phyloP scores from a whole-genome alignment of 2,113 vertebrate genomes.

The Archilochus colubris region DNA sequence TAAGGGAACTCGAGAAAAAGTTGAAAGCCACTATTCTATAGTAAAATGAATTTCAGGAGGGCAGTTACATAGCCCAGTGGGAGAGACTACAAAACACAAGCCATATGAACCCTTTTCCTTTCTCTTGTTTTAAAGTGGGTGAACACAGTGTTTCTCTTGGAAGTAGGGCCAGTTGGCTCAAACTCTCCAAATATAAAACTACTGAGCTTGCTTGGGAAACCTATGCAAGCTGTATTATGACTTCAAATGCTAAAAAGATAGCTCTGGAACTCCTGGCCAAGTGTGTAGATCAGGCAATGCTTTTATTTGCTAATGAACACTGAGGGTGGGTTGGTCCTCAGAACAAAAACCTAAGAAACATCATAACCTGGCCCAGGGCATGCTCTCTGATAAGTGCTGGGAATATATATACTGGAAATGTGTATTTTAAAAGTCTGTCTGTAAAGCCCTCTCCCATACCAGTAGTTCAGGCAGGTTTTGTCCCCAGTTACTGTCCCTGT shows the following conservation, averaged over 20 bases:
- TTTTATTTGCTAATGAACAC: constrained; percentile 52
- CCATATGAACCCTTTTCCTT: not conserved
- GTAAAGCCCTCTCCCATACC: not conserved
- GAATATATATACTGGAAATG: not conserved
- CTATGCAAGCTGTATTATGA: constrained; percentile 1
- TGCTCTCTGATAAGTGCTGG: not conserved
- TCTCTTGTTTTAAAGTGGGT: not conserved
- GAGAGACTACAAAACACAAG: not conserved
- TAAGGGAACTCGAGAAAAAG: not conserved
- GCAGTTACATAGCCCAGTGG: not conserved
- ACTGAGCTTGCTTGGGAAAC: constrained; percentile 36
- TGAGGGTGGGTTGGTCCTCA: constrained; percentile 25
- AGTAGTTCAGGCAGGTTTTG: not conserved
- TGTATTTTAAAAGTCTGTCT: not conserved
- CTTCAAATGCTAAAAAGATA: constrained; percentile 53
- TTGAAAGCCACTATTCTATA: not conserved
- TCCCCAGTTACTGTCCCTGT: not conserved
- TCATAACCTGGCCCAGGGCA: constrained; percentile 10
- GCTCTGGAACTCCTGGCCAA: constrained; percentile 25
- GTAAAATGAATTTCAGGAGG: not conserved
- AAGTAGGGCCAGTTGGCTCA: constrained; percentile 22
- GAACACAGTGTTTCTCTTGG: constrained; percentile 45
- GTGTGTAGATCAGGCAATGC: not conserved
- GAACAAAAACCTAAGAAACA: constrained; percentile 39
- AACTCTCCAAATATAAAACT: constrained; percentile 22